phyloP scores from a whole-genome alignment of 1,140 invertebrate species.

The Panagrolaimus sp. region DNA sequence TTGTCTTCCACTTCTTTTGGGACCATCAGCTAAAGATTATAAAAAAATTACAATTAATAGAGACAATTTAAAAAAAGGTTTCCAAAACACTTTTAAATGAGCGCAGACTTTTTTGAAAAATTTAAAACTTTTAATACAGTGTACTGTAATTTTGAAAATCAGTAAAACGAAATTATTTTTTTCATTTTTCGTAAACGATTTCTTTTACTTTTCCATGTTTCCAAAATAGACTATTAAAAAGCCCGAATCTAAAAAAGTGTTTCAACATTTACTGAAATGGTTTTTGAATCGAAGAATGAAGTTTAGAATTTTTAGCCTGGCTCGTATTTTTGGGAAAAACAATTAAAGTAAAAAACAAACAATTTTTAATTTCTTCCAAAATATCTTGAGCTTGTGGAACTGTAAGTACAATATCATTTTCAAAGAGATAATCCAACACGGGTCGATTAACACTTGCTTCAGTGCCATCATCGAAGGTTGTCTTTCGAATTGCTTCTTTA shows the following conservation, averaged over 20 bases:
- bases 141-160: no score
- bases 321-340: neutral
- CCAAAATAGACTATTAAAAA: no score
- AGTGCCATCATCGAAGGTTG: conserved; percentile 48
- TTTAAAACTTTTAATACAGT: no score
- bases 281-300: no score
- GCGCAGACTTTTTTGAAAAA: no score
- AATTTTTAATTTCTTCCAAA: conserved; percentile 44
- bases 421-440: conserved; percentile 49
- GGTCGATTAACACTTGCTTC: conserved; percentile 51
- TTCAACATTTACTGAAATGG: no score
- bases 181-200: no score
- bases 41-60: conserved; percentile 43
- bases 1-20: conserved; percentile 36
- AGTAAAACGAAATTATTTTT: no score
- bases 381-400: conserved; percentile 48
- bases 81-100: no score
- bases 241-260: no score
- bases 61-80: no score
- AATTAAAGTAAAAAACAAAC: neutral
- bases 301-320: conserved; percentile 17
- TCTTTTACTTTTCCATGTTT: conserved; percentile 24
- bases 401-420: conserved; percentile 55
- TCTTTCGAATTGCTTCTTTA: conserved; percentile 9
- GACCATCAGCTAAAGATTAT: conserved; percentile 20